A percentile compares a stretch with the other conserved stretches of the same genome.
These are phyloP conservation scores for Tetheella fluctuosa DNA, from an alignment of 2,888 invertebrate genomes.

Conservation along the genomic window DNA sequence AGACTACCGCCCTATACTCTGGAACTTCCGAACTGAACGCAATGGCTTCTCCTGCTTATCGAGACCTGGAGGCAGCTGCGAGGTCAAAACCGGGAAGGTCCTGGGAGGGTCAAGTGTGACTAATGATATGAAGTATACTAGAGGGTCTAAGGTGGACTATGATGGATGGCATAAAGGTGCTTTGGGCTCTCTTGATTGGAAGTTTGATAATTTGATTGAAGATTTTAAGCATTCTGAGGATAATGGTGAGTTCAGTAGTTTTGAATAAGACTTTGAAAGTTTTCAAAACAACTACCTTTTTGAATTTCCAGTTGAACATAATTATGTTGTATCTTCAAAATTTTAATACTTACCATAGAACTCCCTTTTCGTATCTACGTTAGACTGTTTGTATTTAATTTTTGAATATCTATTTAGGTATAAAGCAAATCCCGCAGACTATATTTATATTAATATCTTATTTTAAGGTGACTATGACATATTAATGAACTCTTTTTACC, in stretches of 20 bases:
- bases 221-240: constrained; percentile 76
- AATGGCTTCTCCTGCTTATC: constrained; percentile 76
- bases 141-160: constrained; percentile 74
- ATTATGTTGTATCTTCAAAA: no score
- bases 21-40: constrained; percentile 76
- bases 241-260: constrained; percentile 61
- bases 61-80: constrained; percentile 72
- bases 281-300: not conserved
- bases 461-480: constrained; percentile 77
- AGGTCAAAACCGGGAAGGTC: constrained; percentile 74
- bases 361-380: no score
- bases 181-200: constrained; percentile 72
- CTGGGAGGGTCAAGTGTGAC: constrained; percentile 76
- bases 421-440: no score
- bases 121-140: constrained; percentile 78
- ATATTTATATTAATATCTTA: constrained; percentile 9
- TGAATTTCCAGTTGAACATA: no score
- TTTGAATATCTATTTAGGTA: no score
- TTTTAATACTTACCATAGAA: no score
- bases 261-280: not conserved
- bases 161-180: constrained; percentile 72
- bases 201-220: constrained; percentile 71
- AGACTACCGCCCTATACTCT: constrained; percentile 70
- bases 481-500: constrained; percentile 73
- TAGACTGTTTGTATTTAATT: no score